Percentiles rank a stretch among this genome's conserved stretches.
phyloP scores from a whole-genome alignment of 1,140 invertebrate species.

The Eriosoma lanigerum region DNA sequence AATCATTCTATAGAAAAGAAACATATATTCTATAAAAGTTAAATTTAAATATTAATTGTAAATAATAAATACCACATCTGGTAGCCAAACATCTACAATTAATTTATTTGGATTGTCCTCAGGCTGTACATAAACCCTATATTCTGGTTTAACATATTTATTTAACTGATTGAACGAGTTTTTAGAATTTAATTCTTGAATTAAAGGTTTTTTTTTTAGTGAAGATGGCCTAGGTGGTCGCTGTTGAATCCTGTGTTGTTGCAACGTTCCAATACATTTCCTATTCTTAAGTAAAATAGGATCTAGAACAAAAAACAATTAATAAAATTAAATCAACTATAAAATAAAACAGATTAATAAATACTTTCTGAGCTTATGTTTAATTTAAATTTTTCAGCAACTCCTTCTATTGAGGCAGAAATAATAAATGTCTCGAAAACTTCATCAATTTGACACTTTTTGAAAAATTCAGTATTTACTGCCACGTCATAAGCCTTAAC shows the following conservation, averaged over 20 bases:
- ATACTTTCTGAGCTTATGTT: constrained; percentile 58
- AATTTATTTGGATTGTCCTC: constrained; percentile 24
- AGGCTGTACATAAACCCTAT: constrained; percentile 17
- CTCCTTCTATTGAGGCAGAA: constrained; percentile 72
- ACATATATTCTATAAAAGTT: neutral
- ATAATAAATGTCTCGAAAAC: constrained; percentile 76
- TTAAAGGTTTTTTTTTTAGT: constrained; percentile 35
- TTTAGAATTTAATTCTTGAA: constrained; percentile 24
- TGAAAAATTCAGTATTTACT: constrained; percentile 72
- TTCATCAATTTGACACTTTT: constrained; percentile 68
- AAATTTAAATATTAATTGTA: neutral
- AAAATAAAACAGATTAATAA: neutral
- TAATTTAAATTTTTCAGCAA: constrained; percentile 74
- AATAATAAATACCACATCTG: constrained; percentile 37
- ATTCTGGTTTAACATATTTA: constrained; percentile 14
- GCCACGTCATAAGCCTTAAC: constrained; percentile 77
- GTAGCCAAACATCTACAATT: constrained; percentile 26
- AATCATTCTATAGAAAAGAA: neutral
- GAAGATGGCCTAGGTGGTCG: constrained; percentile 36
- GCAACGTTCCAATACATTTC: constrained; percentile 44
- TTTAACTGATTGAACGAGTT: neutral
- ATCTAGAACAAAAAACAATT: neutral
- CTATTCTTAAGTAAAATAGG: constrained; percentile 48
- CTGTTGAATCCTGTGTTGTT: constrained; percentile 50
- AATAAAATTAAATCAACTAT: neutral